Percentiles rank a stretch among this genome's conserved stretches.
phyloP scores from a whole-genome alignment of 2,888 invertebrate genomes.

The Agriotes lineatus region DNA sequence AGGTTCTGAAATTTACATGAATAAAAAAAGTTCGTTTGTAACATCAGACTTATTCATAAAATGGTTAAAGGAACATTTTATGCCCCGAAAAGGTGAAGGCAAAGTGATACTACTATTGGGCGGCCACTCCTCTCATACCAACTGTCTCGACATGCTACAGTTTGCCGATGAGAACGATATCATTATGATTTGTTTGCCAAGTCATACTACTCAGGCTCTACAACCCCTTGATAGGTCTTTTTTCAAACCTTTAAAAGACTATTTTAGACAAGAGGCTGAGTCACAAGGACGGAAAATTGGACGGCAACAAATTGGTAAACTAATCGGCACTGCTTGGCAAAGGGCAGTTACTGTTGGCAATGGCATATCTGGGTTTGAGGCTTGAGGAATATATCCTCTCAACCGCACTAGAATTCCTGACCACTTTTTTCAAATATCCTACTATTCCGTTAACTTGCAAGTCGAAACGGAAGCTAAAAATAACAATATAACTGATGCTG shows the following conservation, averaged over 20 bases:
- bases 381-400: not conserved
- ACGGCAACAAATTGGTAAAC: not conserved
- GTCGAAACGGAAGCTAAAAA: not conserved
- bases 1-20: slow-evolving; percentile 46
- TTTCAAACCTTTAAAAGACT: slow-evolving; percentile 48
- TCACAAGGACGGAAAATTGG: slow-evolving; percentile 2
- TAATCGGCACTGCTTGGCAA: not conserved
- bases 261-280: not conserved
- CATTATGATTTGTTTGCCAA: slow-evolving; percentile 53
- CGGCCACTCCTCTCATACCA: slow-evolving; percentile 53
- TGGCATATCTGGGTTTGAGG: not conserved
- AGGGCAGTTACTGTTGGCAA: not conserved
- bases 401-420: not conserved
- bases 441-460: not conserved
- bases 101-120: slow-evolving; percentile 54
- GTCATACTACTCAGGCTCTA: slow-evolving; percentile 53
- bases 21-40: not conserved
- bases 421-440: not conserved
- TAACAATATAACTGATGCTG: not conserved
- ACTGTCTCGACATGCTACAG: slow-evolving; percentile 45
- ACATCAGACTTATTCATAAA: not conserved
- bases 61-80: slow-evolving; percentile 47
- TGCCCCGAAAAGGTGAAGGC: slow-evolving; percentile 53
- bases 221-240: slow-evolving; percentile 52
- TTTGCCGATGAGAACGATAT: slow-evolving; percentile 52